Base-by-base conservation (phyloP, 35 echinoderm and acorn worm species). In the Apostichopus parvimensis region DNA sequence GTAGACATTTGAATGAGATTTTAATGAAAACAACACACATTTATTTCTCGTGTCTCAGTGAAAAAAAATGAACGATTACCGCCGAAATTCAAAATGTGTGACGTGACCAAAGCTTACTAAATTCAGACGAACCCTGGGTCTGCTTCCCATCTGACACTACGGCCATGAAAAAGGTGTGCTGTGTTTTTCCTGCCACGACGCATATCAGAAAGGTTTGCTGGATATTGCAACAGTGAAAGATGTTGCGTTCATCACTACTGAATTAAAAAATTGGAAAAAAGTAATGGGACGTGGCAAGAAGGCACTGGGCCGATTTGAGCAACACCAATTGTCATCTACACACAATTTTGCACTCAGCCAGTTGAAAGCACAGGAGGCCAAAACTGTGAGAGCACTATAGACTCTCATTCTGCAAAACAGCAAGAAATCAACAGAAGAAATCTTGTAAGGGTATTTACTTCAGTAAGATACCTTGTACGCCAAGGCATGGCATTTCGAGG, bases 241-340 rank as follows among this genome's bases (percentile, higher is more conserved):
- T 8, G 53, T 45, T 11, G 75, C 94, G 12, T 95, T 95, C 70
- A 28, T 86, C 5, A 14, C 76, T 60, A 68, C 28, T 54, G 94
- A 91, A 9, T 93, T 95, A 77, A 70, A 82, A 9, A 93, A 95
- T 53, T 95, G 94, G 94, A 95, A 89, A 54, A 95, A 95, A 60
- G 91, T 52, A 5, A 80, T 28, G 28, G 52, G 81, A 11, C 14
- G 8, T 10, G 81, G 81, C 8, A 84, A 54, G 45, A 24, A 84
- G 6, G 54, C 7, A 59, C 20, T 18, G 53, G 81, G 61, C 1
- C 64, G 71, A 82, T 94, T 84, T 79, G n/a, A 86, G 23, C 13
- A 73, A 52, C 89, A 94, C 62, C 54, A 94, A 66, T 28, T 57
- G 9, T 92, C 93, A 26, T 28, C 26, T 5, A 21, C 26, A 22